These are phyloP conservation scores for Aradophagus sp. DNA, from an alignment of 1,140 invertebrate genomes.

Conservation along the genomic window DNA sequence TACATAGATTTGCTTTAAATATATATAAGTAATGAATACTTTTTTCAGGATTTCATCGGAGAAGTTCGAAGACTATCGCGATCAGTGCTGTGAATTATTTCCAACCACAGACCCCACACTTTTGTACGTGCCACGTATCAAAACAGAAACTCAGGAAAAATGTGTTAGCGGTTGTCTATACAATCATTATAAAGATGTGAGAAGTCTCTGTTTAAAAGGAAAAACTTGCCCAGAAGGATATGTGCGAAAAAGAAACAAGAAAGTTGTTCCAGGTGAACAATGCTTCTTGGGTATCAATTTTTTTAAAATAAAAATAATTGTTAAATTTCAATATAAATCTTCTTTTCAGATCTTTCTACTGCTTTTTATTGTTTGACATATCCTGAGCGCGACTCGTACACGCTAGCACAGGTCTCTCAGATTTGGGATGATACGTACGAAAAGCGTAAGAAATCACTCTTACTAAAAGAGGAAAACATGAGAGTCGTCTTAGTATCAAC, in stretches of 20 bases:
- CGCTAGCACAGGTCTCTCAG: conserved; percentile 1
- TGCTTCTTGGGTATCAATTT: too few relatives aligned
- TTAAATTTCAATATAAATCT: too few relatives aligned
- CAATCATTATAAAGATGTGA: conserved; percentile 8
- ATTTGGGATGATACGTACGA: conserved; percentile 7
- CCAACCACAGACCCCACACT: conserved; percentile 14
- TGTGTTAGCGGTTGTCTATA: conserved; percentile 13
- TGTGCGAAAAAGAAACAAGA: too few relatives aligned
- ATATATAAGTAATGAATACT: not conserved
- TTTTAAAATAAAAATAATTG: too few relatives aligned
- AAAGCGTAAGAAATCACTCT: not conserved
- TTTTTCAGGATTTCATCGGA: conserved; percentile 10
- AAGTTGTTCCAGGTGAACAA: too few relatives aligned
- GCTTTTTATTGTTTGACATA: conserved; percentile 8
- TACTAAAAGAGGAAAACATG: conserved; percentile 2
- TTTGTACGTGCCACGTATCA: conserved; percentile 14
- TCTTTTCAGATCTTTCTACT: not conserved
- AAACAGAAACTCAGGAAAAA: conserved; percentile 9
- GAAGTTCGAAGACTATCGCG: conserved; percentile 3
- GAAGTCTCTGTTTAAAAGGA: too few relatives aligned
- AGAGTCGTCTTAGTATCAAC: not conserved
- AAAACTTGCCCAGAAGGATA: too few relatives aligned
- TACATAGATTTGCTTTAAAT: not conserved
- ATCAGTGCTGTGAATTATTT: conserved; percentile 22
- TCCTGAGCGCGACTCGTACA: not conserved